Base-by-base conservation (phyloP, 1,140 invertebrate species). In the Phenacoccus solenopsis region DNA sequence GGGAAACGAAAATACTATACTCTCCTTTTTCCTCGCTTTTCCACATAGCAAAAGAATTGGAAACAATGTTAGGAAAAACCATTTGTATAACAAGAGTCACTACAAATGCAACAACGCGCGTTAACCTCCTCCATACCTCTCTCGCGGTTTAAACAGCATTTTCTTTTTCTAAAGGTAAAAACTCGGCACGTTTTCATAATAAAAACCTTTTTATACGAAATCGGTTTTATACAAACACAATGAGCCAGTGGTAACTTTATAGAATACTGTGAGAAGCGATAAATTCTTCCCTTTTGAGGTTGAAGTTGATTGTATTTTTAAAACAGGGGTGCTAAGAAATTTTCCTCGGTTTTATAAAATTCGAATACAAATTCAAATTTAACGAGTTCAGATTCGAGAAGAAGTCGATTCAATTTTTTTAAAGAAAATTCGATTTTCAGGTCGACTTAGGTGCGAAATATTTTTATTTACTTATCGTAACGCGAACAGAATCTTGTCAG, bases 201-300 rank as follows among this genome's bases (percentile, higher is more conserved):
- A 64, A 64, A 64, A 27, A 64, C 20, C 59, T 64, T 64, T 64
- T 64, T 64, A 64, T 64, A 25, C 59, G 21, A 64, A 64, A 64
- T 64, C 59, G 59, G 59, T 64, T 64, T 64, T 64, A 64, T 64
- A 25, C 59, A 64, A 64, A 64, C 59, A 64, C 59, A 64, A 64
- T 64, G 59, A 9, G 21, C 59, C 59, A 64, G 59, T 64, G 59
- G 59, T 64, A 64, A 64, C 25, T 24, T 64, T 64, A 64, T 24
- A 20, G 59, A 64, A 24, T 64, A 64, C 59, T 24, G 59, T 64
- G 59, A 64, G 59, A 64, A 64, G 59, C 59, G 59, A 64, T 64
- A 64, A 64, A 27, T 64, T 64, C 59, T 64, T 64, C 59, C 59
- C 59, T 64, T 64, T 64, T 64, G 25, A 64, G 59, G 59, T 64